These are phyloP conservation scores for Acanthosepion lycidas DNA, from an alignment of 2,888 invertebrate genomes.

Conservation along the genomic window DNA sequence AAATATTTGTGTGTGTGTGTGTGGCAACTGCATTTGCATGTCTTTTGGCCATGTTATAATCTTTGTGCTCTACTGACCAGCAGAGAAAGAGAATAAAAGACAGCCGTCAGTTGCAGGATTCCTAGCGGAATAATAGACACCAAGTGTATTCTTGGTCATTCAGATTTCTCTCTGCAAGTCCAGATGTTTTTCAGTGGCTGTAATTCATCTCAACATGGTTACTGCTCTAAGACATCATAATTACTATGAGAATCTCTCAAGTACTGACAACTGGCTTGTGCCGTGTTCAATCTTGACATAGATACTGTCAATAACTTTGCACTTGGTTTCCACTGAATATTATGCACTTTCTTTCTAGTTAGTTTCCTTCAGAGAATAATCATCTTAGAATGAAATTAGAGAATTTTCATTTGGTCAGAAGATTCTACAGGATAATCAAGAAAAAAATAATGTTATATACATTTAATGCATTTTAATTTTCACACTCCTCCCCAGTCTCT, in stretches of 20 bases:
- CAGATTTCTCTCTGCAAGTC: neutral
- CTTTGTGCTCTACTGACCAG: slow-evolving; percentile 10
- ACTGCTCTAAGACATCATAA: neutral
- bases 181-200: neutral
- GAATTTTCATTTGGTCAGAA: neutral
- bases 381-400: neutral
- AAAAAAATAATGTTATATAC: neutral
- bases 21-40: neutral
- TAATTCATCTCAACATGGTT: neutral
- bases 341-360: neutral
- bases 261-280: neutral
- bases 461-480: neutral
- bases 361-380: neutral
- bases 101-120: slow-evolving; percentile 33
- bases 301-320: neutral
- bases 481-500: too few relatives aligned
- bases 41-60: neutral
- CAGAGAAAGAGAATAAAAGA: neutral
- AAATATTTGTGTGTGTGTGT: neutral
- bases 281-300: neutral
- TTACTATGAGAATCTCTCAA: neutral
- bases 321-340: neutral
- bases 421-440: neutral
- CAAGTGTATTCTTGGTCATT: neutral
- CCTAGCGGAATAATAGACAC: neutral